Evolutionary conservation across 2,888 invertebrate species (phyloP), one percentile per base, ranked within the genome.

Genomic region (Pedicia rivosa): DNA sequence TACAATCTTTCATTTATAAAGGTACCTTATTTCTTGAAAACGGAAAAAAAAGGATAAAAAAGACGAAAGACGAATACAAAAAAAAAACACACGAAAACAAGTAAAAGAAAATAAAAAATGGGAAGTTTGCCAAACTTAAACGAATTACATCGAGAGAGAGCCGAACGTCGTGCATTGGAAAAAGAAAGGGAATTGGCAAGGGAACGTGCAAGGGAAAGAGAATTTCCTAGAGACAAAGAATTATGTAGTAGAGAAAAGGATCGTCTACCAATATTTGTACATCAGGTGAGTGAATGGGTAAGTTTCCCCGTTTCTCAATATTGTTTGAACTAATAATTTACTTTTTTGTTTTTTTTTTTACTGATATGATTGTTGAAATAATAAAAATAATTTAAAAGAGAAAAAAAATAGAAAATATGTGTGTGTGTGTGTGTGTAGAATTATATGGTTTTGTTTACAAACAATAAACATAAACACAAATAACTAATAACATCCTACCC

Each of bases 121-220:
- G 74, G 75, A 37, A 74, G 74, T 48, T 52, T 75, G 49, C 75
- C 75, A 44, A 74, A 75, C 57, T 55, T 75, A 40, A 73, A 73
- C 51, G 72, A 74, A 50, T 59, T 75, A 50, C 67, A 68, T 44
- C 50, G 53, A 29, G 52, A 53, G 15, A 33, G 29, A 17, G 25
- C 29, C 19, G 38, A 34, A 36, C 50, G 64, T 51, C 55, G 57
- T 39, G 52, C 51, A 43, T 54, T 56, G 9, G 59, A 56, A 40
- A 53, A 52, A 44, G 55, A 56, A 14, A 48, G 55, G 14, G 56
- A 57, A 38, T 40, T 46, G 16, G 50, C 47, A 39, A 44, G 46
- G 35, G 35, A 35, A 25, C 25, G 25, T 4, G 25, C 35, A 26
- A 5, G 25, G n/a, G 35, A 46, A 36, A 44, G 46, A 25, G 47